Evolutionary conservation across 92 coral and sea anemone species (phyloP).

Genomic region (Zoanthus solanderi): DNA sequence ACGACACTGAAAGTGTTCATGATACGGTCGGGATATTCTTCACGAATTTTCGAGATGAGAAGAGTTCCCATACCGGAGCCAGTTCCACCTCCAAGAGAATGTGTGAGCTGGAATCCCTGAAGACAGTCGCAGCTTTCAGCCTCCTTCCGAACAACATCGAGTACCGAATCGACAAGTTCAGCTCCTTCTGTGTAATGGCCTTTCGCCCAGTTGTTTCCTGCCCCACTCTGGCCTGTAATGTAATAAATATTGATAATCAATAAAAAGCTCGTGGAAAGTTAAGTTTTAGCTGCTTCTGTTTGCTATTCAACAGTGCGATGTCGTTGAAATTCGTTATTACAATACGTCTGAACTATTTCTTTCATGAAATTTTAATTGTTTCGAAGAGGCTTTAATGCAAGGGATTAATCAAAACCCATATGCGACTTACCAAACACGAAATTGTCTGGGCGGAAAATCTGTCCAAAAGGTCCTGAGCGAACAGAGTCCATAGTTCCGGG

Average conservation of each 20-base stretch:
- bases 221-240: constrained; percentile 93
- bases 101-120: constrained; percentile 98
- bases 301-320: neutral
- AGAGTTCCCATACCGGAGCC: constrained; percentile 97
- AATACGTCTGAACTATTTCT: constrained; percentile 18
- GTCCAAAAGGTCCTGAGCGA: constrained; percentile 98
- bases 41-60: constrained; percentile 95
- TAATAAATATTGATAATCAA: neutral
- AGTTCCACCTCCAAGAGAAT: constrained; percentile 98
- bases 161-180: constrained; percentile 94
- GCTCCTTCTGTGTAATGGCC: constrained; percentile 99
- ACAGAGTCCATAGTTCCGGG: constrained; percentile 99
- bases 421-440: constrained; percentile 90
- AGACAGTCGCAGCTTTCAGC: constrained; percentile 97
- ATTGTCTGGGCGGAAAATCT: constrained; percentile 96
- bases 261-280: neutral
- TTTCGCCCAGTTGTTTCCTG: constrained; percentile 98
- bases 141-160: constrained; percentile 96
- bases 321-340: constrained; percentile 30
- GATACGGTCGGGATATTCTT: constrained; percentile 88
- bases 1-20: constrained; percentile 51
- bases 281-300: neutral
- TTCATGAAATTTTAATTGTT: constrained; percentile 33
- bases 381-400: constrained; percentile 10
- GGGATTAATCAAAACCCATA: constrained; percentile 23